Base-by-base conservation (phyloP, 2,888 invertebrate genomes). In the Pomacea canaliculata region DNA sequence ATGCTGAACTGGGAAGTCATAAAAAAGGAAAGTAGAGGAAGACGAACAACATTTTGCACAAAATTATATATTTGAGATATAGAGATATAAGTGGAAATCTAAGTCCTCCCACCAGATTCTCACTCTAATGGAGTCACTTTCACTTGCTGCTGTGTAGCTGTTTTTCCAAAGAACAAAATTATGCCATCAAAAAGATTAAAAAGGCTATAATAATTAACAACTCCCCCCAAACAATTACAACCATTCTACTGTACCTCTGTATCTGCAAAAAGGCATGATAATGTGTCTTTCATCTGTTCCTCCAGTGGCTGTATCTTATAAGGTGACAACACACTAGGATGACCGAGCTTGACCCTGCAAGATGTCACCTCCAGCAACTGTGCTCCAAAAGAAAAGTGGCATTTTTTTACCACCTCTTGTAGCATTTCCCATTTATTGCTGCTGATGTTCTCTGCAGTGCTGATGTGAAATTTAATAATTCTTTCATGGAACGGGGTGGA, bases 351-450 rank as follows among this genome's bases (percentile, higher is more conserved):
- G 69, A 74, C 74, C 48, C 60, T 46, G 59, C 62, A 48, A 12
- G 68, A 62, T 18, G 74, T 68, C 49, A 74, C 74, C 23, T 69
- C 74, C 62, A 74, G 51, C 12, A 74, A 51, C 19, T 27, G 51
- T 9, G 74, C 68, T 13, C 27, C 60, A 27, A 69, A 74, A 13
- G 18, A 12, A 13, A 7, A 13, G n/a, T 37, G 67, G 51, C 74
- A 74, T 48, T 10, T 46, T 23, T 60, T 62, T 49, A 69, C 27
- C 48, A 74, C 68, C 27, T 1, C 7, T 49, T 69, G 37, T 19
- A 59, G 68, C 23, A 74, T 49, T 62, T 74, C 74, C 68, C 68
- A 74, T 4, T 62, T 19, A 12, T 74, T 18, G 9, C 9, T 2
- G 62, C 74, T 68, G 4, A 74, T 19, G 23, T 69, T 23, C 16